These are phyloP conservation scores for Chloebia gouldiae DNA, from an alignment of 2,113 vertebrate species.

Conservation along the genomic window DNA sequence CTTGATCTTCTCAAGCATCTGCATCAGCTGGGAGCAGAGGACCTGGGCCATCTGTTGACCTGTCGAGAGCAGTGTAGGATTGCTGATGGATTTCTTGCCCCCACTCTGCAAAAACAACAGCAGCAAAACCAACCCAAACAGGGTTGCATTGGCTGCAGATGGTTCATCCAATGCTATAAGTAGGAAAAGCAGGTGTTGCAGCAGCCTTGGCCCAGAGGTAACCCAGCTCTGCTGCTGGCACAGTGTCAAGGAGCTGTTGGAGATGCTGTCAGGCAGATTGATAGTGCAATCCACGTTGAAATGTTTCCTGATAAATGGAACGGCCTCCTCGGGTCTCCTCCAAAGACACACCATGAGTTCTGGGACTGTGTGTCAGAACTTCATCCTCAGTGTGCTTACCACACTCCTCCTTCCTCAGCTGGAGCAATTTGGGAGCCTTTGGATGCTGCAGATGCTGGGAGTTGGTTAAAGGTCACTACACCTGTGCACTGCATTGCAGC, in stretches of 20 bases:
- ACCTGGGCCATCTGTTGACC: slow-evolving; percentile 44
- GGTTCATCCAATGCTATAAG: background rate
- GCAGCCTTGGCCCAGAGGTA: slow-evolving; percentile 64
- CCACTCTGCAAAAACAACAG: background rate
- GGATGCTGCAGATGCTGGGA: background rate
- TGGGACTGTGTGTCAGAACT: background rate
- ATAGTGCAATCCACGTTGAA: slow-evolving; percentile 9
- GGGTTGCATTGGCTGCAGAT: slow-evolving; percentile 53
- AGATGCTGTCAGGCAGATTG: slow-evolving; percentile 64
- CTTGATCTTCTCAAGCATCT: background rate
- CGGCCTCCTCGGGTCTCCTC: slow-evolving; percentile 55
- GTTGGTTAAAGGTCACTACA: slow-evolving; percentile 5
- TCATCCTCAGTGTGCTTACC: background rate
- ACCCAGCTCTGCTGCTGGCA: slow-evolving; percentile 56
- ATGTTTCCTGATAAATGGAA: slow-evolving; percentile 70
- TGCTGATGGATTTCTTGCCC: slow-evolving; percentile 55
- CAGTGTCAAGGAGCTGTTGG: slow-evolving; percentile 43
- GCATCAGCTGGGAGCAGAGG: background rate
- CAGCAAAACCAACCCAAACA: slow-evolving; percentile 9
- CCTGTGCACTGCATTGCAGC: slow-evolving; percentile 4
- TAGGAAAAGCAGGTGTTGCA: slow-evolving; percentile 65
- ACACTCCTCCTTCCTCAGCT: background rate
- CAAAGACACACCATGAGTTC: slow-evolving; percentile 45
- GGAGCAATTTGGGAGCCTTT: background rate
- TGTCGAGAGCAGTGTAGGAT: slow-evolving; percentile 10